Evolutionary conservation across 2,888 invertebrate species (phyloP), one percentile per base, ranked within the genome.

Genomic region (Loripinus fragilis): DNA sequence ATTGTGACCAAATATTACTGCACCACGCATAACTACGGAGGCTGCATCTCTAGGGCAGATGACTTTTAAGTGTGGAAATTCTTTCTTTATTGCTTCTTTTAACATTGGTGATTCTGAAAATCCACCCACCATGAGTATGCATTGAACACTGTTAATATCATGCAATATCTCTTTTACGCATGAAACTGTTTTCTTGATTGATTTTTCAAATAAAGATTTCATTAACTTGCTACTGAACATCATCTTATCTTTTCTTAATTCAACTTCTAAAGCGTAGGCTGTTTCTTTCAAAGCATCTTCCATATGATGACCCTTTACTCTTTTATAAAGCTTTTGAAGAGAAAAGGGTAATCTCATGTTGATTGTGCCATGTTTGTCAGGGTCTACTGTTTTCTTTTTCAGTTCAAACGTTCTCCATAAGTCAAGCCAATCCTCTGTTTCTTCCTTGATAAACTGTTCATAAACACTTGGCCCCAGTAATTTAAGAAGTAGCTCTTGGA

Each of bases 31-130:
- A 17, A 75, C 48, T 15, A 38, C 35, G 10, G 48, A 45, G 2
- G 48, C 41, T 17, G 74, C 35, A 10, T 65, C 38, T 28, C n/a
- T 33, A 10, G 74, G 69, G 28, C 64, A 30, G 5, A 45, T 35
- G 7, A 70, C 48, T 28, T 45, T 23, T n/a, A 70, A 23, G 28
- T 60, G 38, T 10, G 48, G 64, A 28, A 75, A 75, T 0, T 42
- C 42, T 28, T 35, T 23, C 38, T 70, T 70, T 10, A 75, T 38
- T 20, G 69, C 64, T 12, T 75, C 42, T n/a, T 75, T 60, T 15
- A 75, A 50, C 64, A 75, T 41, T 20, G 64, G 64, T 17, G 74
- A 75, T 38, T 75, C 70, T 35, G 70, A 69, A 28, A 70, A 75
- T 7, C 74, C 74, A 48, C 74, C 74, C 0, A 70, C 74, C 70